phyloP scores from a whole-genome alignment of 1,140 invertebrate genomes.

The Macrocentrus cingulum region DNA sequence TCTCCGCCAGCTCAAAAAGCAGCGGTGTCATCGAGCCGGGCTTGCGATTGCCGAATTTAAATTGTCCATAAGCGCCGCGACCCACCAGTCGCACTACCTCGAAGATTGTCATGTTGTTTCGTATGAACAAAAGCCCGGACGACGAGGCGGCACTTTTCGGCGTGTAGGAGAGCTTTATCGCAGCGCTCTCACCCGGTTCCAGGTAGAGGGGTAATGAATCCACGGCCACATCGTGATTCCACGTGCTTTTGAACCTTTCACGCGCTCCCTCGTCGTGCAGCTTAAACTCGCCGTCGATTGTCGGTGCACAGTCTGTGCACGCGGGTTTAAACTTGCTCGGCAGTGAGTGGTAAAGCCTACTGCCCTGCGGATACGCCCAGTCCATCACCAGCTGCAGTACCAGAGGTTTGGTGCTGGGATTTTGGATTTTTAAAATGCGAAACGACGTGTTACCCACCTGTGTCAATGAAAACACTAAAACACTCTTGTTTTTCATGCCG shows the following conservation, averaged over 20 bases:
- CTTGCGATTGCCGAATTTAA: slow-evolving; percentile 88
- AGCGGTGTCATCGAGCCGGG: slow-evolving; percentile 75
- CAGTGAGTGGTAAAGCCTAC: slow-evolving; percentile 58
- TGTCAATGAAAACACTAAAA: slow-evolving; percentile 75
- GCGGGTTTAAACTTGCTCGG: slow-evolving; percentile 53
- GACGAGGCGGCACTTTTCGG: slow-evolving; percentile 44
- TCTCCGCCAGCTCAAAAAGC: slow-evolving; percentile 82
- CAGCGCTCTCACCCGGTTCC: slow-evolving; percentile 53
- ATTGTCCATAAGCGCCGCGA: slow-evolving; percentile 79
- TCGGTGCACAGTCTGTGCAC: slow-evolving; percentile 43
- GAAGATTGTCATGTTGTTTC: slow-evolving; percentile 93
- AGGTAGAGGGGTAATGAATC: slow-evolving; percentile 52
- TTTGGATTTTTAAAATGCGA: slow-evolving; percentile 63
- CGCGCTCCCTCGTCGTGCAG: slow-evolving; percentile 43
- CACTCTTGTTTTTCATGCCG: slow-evolving; percentile 51
- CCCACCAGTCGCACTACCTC: slow-evolving; percentile 83
- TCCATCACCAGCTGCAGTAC: slow-evolving; percentile 68
- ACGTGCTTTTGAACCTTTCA: slow-evolving; percentile 40
- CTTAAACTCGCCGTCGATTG: slow-evolving; percentile 51
- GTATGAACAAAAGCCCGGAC: slow-evolving; percentile 53
- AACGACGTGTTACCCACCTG: slow-evolving; percentile 80
- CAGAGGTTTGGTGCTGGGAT: slow-evolving; percentile 65
- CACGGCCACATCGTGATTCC: slow-evolving; percentile 36
- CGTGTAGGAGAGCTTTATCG: slow-evolving; percentile 49
- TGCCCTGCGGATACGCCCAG: slow-evolving; percentile 60